Percentiles rank a stretch among this genome's conserved stretches.
These are phyloP conservation scores for Aviceda subcristata DNA, from an alignment of 2,113 vertebrate genomes.

Conservation along the genomic window DNA sequence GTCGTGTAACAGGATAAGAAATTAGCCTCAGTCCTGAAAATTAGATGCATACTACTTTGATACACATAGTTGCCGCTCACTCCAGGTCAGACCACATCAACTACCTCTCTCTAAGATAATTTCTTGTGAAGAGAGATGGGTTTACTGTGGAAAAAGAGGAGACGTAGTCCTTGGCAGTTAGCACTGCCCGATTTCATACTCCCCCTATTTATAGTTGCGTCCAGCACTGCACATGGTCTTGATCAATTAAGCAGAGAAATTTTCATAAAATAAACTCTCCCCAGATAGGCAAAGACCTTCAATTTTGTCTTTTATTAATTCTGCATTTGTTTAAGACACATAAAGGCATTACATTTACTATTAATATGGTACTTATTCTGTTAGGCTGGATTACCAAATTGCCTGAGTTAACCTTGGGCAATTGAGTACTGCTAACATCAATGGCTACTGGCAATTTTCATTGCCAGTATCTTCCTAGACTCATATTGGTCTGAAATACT, in stretches of 20 bases:
- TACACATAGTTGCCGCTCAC: not conserved
- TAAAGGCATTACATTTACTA: not conserved
- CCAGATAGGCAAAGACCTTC: not conserved
- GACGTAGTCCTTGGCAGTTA: not conserved
- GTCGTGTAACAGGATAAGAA: not conserved
- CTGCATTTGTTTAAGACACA: not conserved
- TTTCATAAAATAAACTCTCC: not conserved
- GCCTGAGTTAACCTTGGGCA: not conserved
- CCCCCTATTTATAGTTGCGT: not conserved
- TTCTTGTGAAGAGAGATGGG: not conserved
- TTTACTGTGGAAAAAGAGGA: not conserved
- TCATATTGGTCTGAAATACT: not conserved
- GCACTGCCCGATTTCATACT: not conserved
- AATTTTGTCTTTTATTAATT: not conserved
- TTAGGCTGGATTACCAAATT: not conserved
- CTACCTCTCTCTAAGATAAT: not conserved
- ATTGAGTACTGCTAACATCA: not conserved
- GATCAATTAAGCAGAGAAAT: not conserved
- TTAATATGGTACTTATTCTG: not conserved
- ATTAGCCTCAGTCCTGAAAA: not conserved
- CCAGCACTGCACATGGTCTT: not conserved
- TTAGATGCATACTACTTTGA: not conserved
- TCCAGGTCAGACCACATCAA: not conserved
- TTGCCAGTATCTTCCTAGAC: not conserved
- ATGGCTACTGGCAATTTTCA: not conserved